Evolutionary conservation across 2,797 vertebrate genomes (phyloP), one percentile per base, ranked within the genome.

Genomic region (Ibycter americanus): DNA sequence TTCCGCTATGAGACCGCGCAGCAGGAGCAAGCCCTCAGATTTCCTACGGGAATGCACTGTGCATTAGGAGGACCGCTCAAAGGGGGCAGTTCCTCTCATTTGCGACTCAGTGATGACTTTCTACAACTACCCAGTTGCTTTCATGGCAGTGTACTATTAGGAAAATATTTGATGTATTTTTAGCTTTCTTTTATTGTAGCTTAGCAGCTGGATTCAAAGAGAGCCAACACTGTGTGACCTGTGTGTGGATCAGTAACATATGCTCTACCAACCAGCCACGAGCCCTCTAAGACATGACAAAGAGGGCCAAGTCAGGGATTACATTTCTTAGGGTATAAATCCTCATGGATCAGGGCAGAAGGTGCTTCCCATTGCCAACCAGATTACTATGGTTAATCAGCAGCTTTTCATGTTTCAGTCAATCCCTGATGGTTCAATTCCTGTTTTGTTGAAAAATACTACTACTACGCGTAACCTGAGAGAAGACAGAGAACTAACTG

Each of bases 91-190:
- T 95, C 63, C 63, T 87, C 54, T 76, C 29, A 83, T 84, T 23
- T 6, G 12, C 42, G 87, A 27, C 55, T 79, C 83, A 2, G 4
- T 11, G 34, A 85, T 26, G 34, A 92, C 86, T 89, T 90, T 58
- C 56, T 87, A n/a, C 12, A 67, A 80, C 63, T 31, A 87, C 31
- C 13, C 87, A 76, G 81, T 88, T 92, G 92, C 93, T 90, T 88
- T 86, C 68, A 78, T 27, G 49, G 87, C 58, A 83, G 32, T 2
- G 1, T 1, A 94, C 76, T 49, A 87, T 79, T 89, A 92, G 96
- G 96, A 96, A 96, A 97, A 85, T 95, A 97, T 96, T 15, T 93
- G 56, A 79, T 91, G 20, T 94, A 96, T 97, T 95, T 97, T 96
- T 96, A 97, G 93, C 92, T 96, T 95, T 93, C 93, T 78, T 85